These are phyloP conservation scores for Trichonephila inaurata DNA, from an alignment of 1,140 invertebrate species.

Conservation along the genomic window DNA sequence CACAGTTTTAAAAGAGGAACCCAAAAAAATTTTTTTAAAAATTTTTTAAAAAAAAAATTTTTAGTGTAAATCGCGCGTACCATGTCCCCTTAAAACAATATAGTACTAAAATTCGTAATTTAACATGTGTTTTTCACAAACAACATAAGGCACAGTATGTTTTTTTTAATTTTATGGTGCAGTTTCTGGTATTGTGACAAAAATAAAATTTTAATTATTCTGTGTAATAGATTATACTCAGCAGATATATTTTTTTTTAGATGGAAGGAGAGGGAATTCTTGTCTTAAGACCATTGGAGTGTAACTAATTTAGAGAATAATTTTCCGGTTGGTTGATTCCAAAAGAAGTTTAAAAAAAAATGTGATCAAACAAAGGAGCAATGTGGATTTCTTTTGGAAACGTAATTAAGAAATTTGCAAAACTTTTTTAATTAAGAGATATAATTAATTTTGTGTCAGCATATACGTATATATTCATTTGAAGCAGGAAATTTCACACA, in stretches of 20 bases:
- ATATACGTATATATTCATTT: neutral
- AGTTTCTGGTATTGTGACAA: no score
- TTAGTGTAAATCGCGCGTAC: no score
- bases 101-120: no score
- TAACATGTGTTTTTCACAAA: no score
- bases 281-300: neutral
- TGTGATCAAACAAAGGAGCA: neutral
- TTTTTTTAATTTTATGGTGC: no score
- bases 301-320: conserved; percentile 2
- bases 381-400: neutral
- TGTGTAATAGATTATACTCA: neutral
- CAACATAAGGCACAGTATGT: no score
- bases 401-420: neutral
- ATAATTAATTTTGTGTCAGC: neutral
- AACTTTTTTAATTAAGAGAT: neutral
- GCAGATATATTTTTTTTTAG: neutral
- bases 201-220: no score
- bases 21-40: no score
- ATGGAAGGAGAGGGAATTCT: neutral
- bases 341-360: neutral
- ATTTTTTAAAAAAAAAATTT: no score
- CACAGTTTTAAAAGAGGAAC: no score
- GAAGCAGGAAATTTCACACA: neutral
- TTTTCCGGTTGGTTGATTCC: neutral
- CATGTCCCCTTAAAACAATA: no score